Evolutionary conservation across 2,113 vertebrate species (phyloP), one percentile per base, ranked within the genome.

Genomic region (Spermophilus dauricus): DNA sequence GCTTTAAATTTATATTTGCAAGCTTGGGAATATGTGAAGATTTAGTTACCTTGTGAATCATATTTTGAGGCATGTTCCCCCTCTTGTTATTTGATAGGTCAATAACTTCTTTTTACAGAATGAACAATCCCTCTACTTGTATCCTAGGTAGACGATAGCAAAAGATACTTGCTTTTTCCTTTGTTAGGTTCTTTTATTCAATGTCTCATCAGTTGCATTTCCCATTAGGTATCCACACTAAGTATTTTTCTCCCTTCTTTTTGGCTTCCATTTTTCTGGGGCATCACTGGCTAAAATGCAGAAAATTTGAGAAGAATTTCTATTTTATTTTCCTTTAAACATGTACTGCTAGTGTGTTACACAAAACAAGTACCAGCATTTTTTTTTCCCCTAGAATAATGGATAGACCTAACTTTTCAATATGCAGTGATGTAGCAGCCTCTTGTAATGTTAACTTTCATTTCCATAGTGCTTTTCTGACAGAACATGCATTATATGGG

Each of bases 391-490:
- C 39, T 42, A 32, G 63, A 73, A 34, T 95, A 87, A 97, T 77
- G 83, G 77, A 94, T 92, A 87, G 76, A 84, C 6, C 30, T 83
- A 73, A 7, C 17, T 93, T 90, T 96, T 96, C 86, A 81, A 69
- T 77, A 77, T 28, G 75, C 96, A 96, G 39, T 95, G 78, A 93
- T 75, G 14, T 28, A 97, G 58, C 70, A 63, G 75, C 39, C 51
- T 86, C 58, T 22, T 72, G 4, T 83, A 93, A 94, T 45, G 39
- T 63, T 95, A 80, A 61, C 18, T 26, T 96, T 96, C 80, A 73
- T 94, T 95, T 94, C 42, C n/a, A 75, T 86, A 85, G 94, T 96
- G 70, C 56, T 81, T 86, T 94, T 80, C 82, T 89, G 61, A 89
- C 45, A 84, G 83, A 95, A 86, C 42, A 93, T 56, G 32, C 53